phyloP scores from a whole-genome alignment of 2,797 vertebrate species.

The Brachymystax lenok region DNA sequence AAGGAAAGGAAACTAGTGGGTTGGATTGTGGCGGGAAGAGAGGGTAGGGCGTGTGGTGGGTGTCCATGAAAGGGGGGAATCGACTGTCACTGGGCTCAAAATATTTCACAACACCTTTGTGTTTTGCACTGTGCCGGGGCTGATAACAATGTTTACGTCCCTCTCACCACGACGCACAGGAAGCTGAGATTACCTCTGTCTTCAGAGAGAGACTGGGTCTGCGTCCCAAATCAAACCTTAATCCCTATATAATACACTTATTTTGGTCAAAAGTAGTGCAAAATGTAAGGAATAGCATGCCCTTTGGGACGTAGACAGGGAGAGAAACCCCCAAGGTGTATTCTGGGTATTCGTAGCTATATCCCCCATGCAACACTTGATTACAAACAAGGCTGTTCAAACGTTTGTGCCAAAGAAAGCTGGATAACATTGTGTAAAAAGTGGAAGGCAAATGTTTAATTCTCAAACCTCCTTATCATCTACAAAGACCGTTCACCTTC shows the following conservation, averaged over 20 bases:
- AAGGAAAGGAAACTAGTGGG: not conserved
- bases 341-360: not conserved
- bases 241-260: not conserved
- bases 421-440: not conserved
- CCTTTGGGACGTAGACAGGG: not conserved
- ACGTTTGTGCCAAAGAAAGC: not conserved
- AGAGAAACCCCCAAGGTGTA: not conserved
- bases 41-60: not conserved
- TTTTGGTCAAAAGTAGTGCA: not conserved
- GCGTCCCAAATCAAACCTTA: not conserved
- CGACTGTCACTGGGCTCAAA: constrained; percentile 36
- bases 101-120: constrained; percentile 55
- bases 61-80: constrained; percentile 40
- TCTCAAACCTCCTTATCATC: not conserved
- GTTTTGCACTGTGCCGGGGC: constrained; percentile 40
- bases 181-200: constrained; percentile 54
- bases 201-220: constrained; percentile 36
- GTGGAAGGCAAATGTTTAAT: not conserved
- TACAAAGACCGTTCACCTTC: not conserved
- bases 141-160: constrained; percentile 67
- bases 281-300: not conserved
- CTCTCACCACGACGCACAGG: constrained; percentile 41
- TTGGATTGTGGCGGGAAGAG: not conserved
- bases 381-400: not conserved
- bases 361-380: not conserved